phyloP scores from a whole-genome alignment of 2,888 invertebrate species.

The Leucoma salicis region DNA sequence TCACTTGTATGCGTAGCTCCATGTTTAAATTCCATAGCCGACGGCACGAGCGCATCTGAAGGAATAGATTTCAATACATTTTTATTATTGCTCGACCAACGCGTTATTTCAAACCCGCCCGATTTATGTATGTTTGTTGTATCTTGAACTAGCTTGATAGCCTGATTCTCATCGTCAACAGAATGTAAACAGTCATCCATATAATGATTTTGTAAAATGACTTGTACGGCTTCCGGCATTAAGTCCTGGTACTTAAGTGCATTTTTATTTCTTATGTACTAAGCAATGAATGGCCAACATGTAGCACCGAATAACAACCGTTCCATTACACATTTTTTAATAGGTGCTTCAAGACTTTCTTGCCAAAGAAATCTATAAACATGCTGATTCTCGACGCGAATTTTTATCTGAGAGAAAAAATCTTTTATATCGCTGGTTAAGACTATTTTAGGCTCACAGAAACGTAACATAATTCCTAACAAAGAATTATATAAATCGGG shows the following conservation, averaged over 20 bases:
- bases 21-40: too few relatives aligned
- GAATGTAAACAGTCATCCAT: too few relatives aligned
- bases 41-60: too few relatives aligned
- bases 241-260: conserved; percentile 15
- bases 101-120: too few relatives aligned
- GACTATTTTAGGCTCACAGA: conserved; percentile 11
- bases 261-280: conserved; percentile 27
- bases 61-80: too few relatives aligned
- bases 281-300: conserved; percentile 26
- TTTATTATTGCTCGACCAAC: too few relatives aligned
- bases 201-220: background rate
- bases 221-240: conserved; percentile 7
- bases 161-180: too few relatives aligned
- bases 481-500: conserved; percentile 25
- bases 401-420: too few relatives aligned
- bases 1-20: too few relatives aligned
- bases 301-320: conserved; percentile 21
- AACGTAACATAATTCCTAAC: conserved; percentile 22
- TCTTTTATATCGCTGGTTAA: too few relatives aligned
- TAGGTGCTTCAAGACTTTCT: conserved; percentile 1
- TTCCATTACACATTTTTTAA: conserved; percentile 17
- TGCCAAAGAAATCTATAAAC: conserved; percentile 24
- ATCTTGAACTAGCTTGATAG: too few relatives aligned
- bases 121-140: too few relatives aligned
- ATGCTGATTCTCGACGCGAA: conserved; percentile 19